A percentile compares a stretch with the other conserved stretches of the same genome.
phyloP scores from a whole-genome alignment of 2,888 invertebrate species.

The Griposia aprilina region DNA sequence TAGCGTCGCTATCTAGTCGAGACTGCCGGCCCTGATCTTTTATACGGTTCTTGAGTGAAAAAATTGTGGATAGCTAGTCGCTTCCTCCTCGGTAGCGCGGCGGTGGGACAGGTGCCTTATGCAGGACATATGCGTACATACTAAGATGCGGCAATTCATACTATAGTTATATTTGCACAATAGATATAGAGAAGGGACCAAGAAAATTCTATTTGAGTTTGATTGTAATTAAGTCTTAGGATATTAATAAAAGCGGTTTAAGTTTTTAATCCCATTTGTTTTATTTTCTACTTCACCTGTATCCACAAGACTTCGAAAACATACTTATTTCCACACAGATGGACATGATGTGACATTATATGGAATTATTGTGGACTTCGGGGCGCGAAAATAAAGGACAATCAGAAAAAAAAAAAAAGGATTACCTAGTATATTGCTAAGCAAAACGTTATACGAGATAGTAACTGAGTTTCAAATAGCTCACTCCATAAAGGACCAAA shows the following conservation, averaged over 20 bases:
- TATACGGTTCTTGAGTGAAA: not conserved
- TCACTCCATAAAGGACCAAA: not conserved
- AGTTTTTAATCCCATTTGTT: conserved; percentile 11
- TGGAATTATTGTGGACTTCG: not conserved
- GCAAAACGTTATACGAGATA: too few relatives aligned
- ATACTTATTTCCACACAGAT: too few relatives aligned
- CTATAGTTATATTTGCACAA: not conserved
- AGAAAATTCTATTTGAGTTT: not conserved
- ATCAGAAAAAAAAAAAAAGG: not conserved
- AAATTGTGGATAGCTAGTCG: not conserved
- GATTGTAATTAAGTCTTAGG: conserved; percentile 16
- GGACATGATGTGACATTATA: too few relatives aligned
- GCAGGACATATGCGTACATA: not conserved
- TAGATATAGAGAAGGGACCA: not conserved
- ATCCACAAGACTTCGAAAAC: not conserved
- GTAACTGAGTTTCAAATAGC: not conserved
- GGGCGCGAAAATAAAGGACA: not conserved
- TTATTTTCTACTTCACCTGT: conserved; percentile 7
- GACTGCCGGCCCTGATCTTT: too few relatives aligned
- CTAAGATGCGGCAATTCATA: not conserved
- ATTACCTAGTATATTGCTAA: too few relatives aligned
- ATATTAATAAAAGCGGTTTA: conserved; percentile 30
- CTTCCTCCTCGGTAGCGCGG: not conserved
- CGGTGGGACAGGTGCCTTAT: not conserved
- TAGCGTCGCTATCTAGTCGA: too few relatives aligned